Base-by-base conservation (phyloP, 2,888 invertebrate species). In the Pyrochroa serraticornis region DNA sequence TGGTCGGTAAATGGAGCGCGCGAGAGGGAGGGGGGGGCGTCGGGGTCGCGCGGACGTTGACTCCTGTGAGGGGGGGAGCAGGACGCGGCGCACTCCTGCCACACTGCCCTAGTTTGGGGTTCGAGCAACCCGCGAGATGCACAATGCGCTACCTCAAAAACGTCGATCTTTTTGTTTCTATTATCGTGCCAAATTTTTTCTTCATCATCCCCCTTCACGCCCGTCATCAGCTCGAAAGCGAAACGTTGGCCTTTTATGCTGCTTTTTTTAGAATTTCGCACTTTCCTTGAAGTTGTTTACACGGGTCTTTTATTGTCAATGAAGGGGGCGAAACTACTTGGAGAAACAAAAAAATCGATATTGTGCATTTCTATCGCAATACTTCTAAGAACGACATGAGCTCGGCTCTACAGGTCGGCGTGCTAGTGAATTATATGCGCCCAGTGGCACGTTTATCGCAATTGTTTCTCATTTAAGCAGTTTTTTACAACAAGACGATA, bases 51-150 rank as follows among this genome's bases (percentile, higher is more conserved):
- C 67, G 73, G 71, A 60, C 74, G 68, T 72, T 74, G 73, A 74
- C 74, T 72, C 68, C 63, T 44, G 61, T 52, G 60, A 59, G 61
- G 64, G 58, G n/a, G 66, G 60, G 65, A 68, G 67, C 66, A 62
- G 54, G 48, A 58, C 62, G 64, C 64, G 62, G 59, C 62, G 66
- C 65, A 62, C 61, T 54, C 56, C 61, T 63, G 67, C 60, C 68
- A 75, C 74, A 77, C 73, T 77, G 76, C 70, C 77, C 77, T 70
- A 76, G 67, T 74, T 77, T 69, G 61, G 63, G 22, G 22, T 22
- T 22, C 22, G 22, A 22, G 5, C 22, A 22, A 22, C 22, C 22
- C 22, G 22, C 2, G 22, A 5, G 22, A 22, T 22, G 22, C 12
- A 10, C 22, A 36, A 9, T n/a, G 12, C 8, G 8, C 7, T 9